Base-by-base conservation (phyloP, 2,888 invertebrate genomes). In the Lamellibrachia columna region DNA sequence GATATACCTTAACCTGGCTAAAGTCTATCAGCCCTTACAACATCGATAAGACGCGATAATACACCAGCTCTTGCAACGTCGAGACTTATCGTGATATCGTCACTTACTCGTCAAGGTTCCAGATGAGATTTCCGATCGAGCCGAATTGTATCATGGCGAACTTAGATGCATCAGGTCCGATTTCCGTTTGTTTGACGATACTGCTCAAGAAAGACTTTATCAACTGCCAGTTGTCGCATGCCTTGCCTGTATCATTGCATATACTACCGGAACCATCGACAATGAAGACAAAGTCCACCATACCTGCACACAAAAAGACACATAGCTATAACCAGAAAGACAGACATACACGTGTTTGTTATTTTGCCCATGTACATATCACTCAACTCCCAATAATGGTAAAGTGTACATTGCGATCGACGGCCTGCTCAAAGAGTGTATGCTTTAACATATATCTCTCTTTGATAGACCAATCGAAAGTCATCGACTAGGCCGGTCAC, bases 221-320 rank as follows among this genome's bases (percentile, higher is more conserved):
- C 40, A 53, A 53, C n/a, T 53, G 53, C 91, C 91, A 91, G 55
- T 91, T 91, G 55, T 91, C 91, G n/a, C 91, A 91, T 11, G 11
- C 53, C 22, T 75, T 75, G 22, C 40, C 53, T 53, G 52, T 11
- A n/a, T 91, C n/a, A 53, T 53, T 9, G 55, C 91, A 91, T 40
- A 91, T 91, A 91, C 53, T 53, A 22, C 91, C 91, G 9, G 91
- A 91, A 22, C 91, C 91, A 91, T 91, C 91, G n/a, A 91, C 91
- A 53, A 91, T 53, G 91, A 91, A 91, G 22, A 91, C 91, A n/a
- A 91, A 91, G 53, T 91, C 91, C 11, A 91, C 91, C n/a, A 53
- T 91, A 91, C 91, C 91, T 91, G 91, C n/a, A 22, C 11, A 52
- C 15, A 53, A 53, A 11, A 58, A 22, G 40, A 91, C 40, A 22